Evolutionary conservation across 2,888 invertebrate genomes (phyloP).

Genomic region (Melitaea athalia): DNA sequence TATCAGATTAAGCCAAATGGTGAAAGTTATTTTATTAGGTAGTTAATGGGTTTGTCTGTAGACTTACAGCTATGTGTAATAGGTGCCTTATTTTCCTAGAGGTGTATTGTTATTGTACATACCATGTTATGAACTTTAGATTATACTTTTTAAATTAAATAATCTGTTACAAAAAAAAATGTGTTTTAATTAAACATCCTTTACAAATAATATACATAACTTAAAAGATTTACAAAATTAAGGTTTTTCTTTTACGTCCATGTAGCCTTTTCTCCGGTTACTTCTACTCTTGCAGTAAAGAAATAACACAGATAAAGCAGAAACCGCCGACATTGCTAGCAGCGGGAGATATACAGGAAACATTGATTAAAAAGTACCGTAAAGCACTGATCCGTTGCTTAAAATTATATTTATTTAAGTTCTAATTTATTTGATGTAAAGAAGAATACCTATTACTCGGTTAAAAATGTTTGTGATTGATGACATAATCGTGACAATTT

Average conservation of each 20-base stretch:
- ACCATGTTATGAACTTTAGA: constrained; percentile 77
- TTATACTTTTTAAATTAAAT: constrained; percentile 73
- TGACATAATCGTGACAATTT: not conserved
- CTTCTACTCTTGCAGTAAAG: constrained; percentile 65
- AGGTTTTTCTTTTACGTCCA: constrained; percentile 69
- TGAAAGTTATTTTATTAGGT: constrained; percentile 62
- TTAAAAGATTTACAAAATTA: constrained; percentile 33
- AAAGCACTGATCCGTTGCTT: not conserved
- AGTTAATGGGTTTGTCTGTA: constrained; percentile 48
- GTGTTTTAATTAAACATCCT: constrained; percentile 42
- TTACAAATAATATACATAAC: constrained; percentile 35
- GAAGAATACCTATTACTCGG: not conserved
- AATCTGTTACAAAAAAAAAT: constrained; percentile 64
- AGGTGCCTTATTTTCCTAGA: constrained; percentile 74
- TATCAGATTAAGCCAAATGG: constrained; percentile 52
- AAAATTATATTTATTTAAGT: not conserved
- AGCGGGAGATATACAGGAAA: constrained; percentile 60
- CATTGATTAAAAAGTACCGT: constrained; percentile 38
- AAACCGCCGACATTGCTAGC: constrained; percentile 66
- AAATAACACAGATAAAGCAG: constrained; percentile 64
- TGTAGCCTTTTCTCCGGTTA: constrained; percentile 63
- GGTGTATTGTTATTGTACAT: constrained; percentile 80
- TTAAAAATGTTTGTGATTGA: constrained; percentile 2
- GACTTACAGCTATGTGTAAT: constrained; percentile 45
- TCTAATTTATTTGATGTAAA: not conserved